Evolutionary conservation across 2,797 vertebrate species (phyloP), one percentile per base, ranked within the genome.

Genomic region (Siniperca undulata): DNA sequence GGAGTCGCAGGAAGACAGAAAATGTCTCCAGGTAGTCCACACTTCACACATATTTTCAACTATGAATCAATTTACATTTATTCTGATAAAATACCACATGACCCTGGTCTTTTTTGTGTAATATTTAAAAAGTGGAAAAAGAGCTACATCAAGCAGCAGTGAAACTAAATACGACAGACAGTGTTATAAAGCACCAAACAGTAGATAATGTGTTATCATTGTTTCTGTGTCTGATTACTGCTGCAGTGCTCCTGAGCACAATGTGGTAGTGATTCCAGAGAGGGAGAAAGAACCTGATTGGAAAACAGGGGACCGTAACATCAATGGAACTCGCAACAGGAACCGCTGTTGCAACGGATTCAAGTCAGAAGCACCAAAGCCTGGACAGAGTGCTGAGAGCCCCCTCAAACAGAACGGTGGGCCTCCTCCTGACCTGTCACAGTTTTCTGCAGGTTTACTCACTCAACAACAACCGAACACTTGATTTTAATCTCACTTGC

Each of bases 1-100:
- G 96, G 95, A 97, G 96, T 85, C 98, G 97, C 89, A 97, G 97
- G 83, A 98, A 95, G 91, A 71, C 85, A 6, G 96, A 96, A 40
- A 82, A 74, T 9, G 67, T 84, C 40, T 89, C 92, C 77, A 93
- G 95, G 96, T 97, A 92, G 50, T 78, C 65, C 8, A 56, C 7
- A 38, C 7, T 60, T 59, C 20, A 50, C 1, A 14, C 46, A 0
- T n/a, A 34, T 53, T 64, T 59, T 53, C 4, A 48, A 71, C 9
- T 12, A 34, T 36, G 0, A 61, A 62, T 68, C 7, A n/a, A 13
- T 44, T 8, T 6, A 5, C 7, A n/a, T 50, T 52, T 17, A 27
- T 70, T 62, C 14, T 74, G 5, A 48, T 68, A 24, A 61, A 14
- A 53, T 65, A 20, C 4, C 1, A 22, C 3, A 52, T 19, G 0